Conservation (phyloP, 2,888 invertebrate species). For the Tineola bisselliella region DNA sequence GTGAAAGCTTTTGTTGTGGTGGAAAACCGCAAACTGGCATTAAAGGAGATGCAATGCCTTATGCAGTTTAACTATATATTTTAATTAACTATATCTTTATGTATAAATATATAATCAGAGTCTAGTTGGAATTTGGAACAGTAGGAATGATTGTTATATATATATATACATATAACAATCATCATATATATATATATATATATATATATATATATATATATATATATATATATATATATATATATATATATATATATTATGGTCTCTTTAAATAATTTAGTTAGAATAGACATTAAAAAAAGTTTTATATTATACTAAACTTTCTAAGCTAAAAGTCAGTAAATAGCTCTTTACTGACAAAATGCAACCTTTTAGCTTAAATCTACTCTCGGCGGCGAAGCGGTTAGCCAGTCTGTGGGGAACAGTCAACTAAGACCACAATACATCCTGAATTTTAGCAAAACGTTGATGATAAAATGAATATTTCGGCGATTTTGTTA, state of each 20-base stretch:
- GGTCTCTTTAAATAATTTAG: too few relatives aligned
- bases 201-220: too few relatives aligned
- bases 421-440: conserved; percentile 4
- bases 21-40: background rate
- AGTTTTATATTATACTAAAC: too few relatives aligned
- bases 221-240: too few relatives aligned
- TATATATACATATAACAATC: too few relatives aligned
- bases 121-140: too few relatives aligned
- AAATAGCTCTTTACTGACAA: conserved; percentile 1
- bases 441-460: conserved; percentile 2
- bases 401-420: conserved; percentile 8
- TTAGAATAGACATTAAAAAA: too few relatives aligned
- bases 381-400: conserved; percentile 3
- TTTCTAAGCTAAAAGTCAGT: background rate
- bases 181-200: too few relatives aligned
- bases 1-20: background rate
- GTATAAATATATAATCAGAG: too few relatives aligned
- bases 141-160: too few relatives aligned
- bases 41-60: background rate
- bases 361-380: conserved; percentile 12
- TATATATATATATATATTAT: too few relatives aligned
- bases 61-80: background rate
- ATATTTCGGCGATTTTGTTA: conserved; percentile 4
- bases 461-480: background rate
- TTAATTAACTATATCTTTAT: too few relatives aligned